phyloP scores from a whole-genome alignment of 2,113 vertebrate genomes.

The Panthera tigris region DNA sequence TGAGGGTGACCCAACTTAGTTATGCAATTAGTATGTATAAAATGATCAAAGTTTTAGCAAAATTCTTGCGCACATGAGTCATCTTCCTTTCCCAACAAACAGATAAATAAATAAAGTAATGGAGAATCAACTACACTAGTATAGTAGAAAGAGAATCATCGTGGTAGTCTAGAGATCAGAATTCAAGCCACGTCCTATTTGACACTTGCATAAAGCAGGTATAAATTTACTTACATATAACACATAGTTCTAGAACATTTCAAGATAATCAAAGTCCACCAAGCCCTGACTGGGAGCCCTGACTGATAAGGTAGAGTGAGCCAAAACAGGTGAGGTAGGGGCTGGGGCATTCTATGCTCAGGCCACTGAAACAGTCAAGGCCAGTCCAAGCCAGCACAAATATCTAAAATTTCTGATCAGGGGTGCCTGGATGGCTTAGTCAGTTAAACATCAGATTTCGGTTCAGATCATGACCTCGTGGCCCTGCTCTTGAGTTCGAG shows the following conservation, averaged over 20 bases:
- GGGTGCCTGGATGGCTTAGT: no score
- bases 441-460: no score
- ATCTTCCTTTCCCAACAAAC: neutral
- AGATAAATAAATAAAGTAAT: neutral
- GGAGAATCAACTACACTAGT: neutral
- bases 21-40: neutral
- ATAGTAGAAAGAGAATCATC: neutral
- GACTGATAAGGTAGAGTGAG: neutral
- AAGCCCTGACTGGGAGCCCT: neutral
- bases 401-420: neutral
- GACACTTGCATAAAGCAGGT: neutral
- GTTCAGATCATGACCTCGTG: no score
- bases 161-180: neutral
- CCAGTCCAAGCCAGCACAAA: neutral
- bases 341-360: neutral
- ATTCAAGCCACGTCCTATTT: neutral
- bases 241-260: neutral
- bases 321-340: neutral
- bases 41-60: conserved; percentile 3
- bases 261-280: neutral
- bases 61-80: neutral
- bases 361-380: neutral
- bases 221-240: neutral
- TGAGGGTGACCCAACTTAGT: neutral
- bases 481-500: no score